Percentiles rank a stretch among this genome's conserved stretches.
These are phyloP conservation scores for Potorous gilbertii DNA, from an alignment of 2,797 vertebrate species.

Conservation along the genomic window DNA sequence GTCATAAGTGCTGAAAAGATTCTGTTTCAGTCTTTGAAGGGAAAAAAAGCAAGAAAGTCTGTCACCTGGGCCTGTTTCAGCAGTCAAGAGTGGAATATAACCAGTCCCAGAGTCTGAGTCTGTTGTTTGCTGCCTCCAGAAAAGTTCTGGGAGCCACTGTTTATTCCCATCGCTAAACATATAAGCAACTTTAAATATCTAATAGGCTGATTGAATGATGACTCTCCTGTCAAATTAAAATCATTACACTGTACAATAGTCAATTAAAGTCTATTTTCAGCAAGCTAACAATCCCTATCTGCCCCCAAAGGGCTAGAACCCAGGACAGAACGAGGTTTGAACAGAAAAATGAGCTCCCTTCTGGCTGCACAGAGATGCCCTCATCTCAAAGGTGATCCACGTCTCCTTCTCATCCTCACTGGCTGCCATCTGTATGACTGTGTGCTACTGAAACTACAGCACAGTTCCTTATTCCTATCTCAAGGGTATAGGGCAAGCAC, in stretches of 20 bases:
- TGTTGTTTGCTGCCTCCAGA: neutral
- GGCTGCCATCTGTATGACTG: neutral
- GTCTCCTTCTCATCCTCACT: constrained; percentile 8
- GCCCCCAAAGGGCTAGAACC: constrained; percentile 53
- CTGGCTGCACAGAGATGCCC: neutral
- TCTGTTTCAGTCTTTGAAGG: neutral
- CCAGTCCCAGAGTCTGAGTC: neutral
- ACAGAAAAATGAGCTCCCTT: constrained; percentile 10
- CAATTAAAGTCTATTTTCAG: constrained; percentile 75
- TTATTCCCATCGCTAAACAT: constrained; percentile 20
- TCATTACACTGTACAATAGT: constrained; percentile 29
- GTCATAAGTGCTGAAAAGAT: neutral
- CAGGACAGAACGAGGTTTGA: constrained; percentile 57
- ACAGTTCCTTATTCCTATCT: neutral
- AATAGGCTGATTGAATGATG: constrained; percentile 36
- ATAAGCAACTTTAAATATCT: neutral
- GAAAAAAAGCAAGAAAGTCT: neutral
- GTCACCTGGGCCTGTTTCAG: neutral
- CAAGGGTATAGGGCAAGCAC: neutral
- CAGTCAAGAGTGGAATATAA: neutral
- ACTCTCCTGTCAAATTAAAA: constrained; percentile 77
- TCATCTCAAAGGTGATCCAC: constrained; percentile 40
- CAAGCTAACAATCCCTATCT: constrained; percentile 66
- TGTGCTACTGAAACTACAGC: neutral
- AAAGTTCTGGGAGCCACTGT: neutral